These are phyloP conservation scores for Periophthalmus magnuspinnatus DNA, from an alignment of 2,797 vertebrate species.

Conservation along the genomic window DNA sequence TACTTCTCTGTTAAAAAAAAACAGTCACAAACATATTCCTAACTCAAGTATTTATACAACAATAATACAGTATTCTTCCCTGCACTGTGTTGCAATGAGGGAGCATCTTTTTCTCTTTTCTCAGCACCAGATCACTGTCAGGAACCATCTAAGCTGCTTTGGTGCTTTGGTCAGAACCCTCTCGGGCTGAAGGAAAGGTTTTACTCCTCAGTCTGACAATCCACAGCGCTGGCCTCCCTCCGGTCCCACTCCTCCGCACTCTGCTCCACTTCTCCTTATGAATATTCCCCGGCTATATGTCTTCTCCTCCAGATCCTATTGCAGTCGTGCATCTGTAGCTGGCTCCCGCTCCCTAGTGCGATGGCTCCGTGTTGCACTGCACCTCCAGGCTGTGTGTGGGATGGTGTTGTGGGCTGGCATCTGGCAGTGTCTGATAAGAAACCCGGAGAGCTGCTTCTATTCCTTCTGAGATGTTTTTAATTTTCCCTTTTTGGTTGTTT, in stretches of 20 bases:
- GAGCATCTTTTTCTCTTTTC: constrained; percentile 8
- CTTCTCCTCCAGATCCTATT: constrained; percentile 44
- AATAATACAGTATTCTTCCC: background rate
- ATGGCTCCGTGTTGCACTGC: constrained; percentile 66
- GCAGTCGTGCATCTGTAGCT: constrained; percentile 51
- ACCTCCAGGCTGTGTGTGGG: constrained; percentile 76
- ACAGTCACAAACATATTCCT: background rate
- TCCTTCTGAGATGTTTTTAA: constrained; percentile 56
- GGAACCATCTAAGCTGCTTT: constrained; percentile 32
- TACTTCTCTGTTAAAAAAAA: background rate
- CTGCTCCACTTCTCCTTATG: constrained; percentile 60
- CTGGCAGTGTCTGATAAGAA: constrained; percentile 80
- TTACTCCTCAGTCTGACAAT: constrained; percentile 37
- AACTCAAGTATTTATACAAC: background rate
- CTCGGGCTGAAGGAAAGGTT: constrained; percentile 24
- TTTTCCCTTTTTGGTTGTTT: constrained; percentile 15
- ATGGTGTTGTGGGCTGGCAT: constrained; percentile 73
- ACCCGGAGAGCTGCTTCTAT: constrained; percentile 56
- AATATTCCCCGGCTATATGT: constrained; percentile 63
- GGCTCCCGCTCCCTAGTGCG: constrained; percentile 36
- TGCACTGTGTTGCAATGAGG: background rate
- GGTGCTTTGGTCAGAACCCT: constrained; percentile 44
- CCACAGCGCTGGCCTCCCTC: constrained; percentile 45
- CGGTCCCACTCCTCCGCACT: constrained; percentile 56
- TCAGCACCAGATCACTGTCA: constrained; percentile 44